Percentiles rank a stretch among this genome's conserved stretches.
Evolutionary conservation across 1,140 invertebrate genomes (phyloP).

Genomic region (Batillaria attramentaria): DNA sequence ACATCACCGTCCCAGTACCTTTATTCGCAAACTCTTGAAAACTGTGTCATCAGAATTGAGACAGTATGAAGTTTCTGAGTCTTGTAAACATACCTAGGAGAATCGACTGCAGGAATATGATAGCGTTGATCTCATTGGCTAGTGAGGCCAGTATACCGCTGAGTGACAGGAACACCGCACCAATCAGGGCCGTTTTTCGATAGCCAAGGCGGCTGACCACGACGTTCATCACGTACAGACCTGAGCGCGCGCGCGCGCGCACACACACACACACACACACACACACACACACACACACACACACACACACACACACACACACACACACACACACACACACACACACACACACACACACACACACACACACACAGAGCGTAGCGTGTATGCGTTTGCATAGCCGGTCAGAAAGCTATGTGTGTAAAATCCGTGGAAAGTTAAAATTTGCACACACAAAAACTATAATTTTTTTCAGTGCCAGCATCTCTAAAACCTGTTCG

Average conservation of each 20-base stretch:
- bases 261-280: slow-evolving; percentile 19
- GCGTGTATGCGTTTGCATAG: too few species aligned
- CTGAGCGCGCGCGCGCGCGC: background rate
- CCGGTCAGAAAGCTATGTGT: too few species aligned
- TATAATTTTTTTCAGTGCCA: too few species aligned
- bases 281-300: slow-evolving; percentile 3
- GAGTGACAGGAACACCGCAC: background rate
- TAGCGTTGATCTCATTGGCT: background rate
- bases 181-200: slow-evolving; percentile 1
- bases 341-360: background rate
- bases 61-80: too few species aligned
- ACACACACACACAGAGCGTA: slow-evolving; percentile 9
- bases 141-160: background rate
- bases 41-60: too few species aligned
- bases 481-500: too few species aligned
- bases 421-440: too few species aligned
- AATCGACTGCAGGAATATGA: background rate
- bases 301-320: slow-evolving; percentile 21
- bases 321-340: slow-evolving; percentile 21
- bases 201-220: background rate
- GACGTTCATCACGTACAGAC: slow-evolving; percentile 4
- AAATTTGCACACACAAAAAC: too few species aligned
- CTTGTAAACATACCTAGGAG: background rate
- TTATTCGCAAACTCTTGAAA: too few species aligned
- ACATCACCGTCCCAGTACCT: too few species aligned